Evolutionary conservation across 2,888 invertebrate genomes (phyloP), one percentile per base, ranked within the genome.

Genomic region (Drosophila trichaetosa): DNA sequence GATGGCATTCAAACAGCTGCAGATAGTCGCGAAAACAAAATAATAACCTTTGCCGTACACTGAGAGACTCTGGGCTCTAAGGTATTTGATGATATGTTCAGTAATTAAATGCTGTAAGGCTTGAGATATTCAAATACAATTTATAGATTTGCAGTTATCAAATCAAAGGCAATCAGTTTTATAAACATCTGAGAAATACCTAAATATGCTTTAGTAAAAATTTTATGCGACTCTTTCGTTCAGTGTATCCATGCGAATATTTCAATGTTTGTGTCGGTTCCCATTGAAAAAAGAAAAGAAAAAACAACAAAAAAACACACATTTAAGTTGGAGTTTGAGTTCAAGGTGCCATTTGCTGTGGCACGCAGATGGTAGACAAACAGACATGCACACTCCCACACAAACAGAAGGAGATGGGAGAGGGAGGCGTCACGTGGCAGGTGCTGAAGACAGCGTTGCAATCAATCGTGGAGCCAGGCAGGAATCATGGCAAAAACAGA

Each of bases 391-490:
- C 21, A 48, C 11, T 34, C 18, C 51, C 18, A 11, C 2, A 36
- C 46, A 24, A 10, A 38, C 27, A n/a, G 54, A 18, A 0, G 34
- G 52, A 38, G 27, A 8, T 33, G 2, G 29, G 11, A n/a, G 24
- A 33, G 33, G 33, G 52, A 33, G 46, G 24, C 46, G 46, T 63
- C 36, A 42, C 40, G 64, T 69, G 74, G 59, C 62, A 66, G 67
- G 27, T 34, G 61, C 33, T 59, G 54, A 62, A 69, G 69, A 69
- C 64, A 51, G 21, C 49, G 61, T 33, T 71, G 69, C 82, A 76
- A 83, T 84, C 84, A 83, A 82, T 82, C 73, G 80, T 34, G 13
- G 24, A 59, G 70, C 67, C 67, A 68, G 64, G 69, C 69, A 57
- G 52, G 56, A 83, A 78, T 80, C 81, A 72, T 51, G 59, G 64